Evolutionary conservation across 1,140 invertebrate species (phyloP).

Genomic region (Trachymyrmex septentrionalis): DNA sequence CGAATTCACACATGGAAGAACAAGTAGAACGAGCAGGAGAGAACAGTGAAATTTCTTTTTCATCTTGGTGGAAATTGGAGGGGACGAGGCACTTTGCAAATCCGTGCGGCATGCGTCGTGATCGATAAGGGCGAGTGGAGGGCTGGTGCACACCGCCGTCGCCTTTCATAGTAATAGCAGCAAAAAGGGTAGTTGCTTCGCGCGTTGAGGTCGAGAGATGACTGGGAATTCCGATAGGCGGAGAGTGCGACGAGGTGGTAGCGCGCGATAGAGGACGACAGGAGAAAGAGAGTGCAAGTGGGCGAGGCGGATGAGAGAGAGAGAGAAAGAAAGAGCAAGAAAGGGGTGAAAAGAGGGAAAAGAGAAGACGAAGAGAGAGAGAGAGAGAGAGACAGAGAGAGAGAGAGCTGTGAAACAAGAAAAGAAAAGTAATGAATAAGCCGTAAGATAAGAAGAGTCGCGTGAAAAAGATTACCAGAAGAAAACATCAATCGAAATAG

Average conservation of each 20-base stretch:
- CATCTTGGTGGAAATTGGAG: constrained; percentile 47
- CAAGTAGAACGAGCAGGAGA: background rate
- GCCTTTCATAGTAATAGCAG: constrained; percentile 5
- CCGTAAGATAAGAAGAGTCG: background rate
- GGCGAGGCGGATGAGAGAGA: constrained; percentile 19
- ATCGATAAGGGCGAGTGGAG: constrained; percentile 73
- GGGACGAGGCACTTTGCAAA: constrained; percentile 51
- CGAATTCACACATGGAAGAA: constrained; percentile 24
- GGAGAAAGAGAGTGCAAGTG: constrained; percentile 34
- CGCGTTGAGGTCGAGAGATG: constrained; percentile 26
- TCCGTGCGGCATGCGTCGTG: constrained; percentile 73
- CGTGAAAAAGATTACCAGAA: background rate
- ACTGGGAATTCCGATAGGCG: constrained; percentile 23
- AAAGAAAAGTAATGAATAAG: background rate
- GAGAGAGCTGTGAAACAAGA: background rate
- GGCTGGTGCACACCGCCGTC: constrained; percentile 51
- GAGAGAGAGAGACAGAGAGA: background rate
- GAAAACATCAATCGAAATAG: background rate
- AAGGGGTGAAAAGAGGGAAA: background rate
- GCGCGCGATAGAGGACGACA: constrained; percentile 22
- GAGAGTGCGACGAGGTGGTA: constrained; percentile 22
- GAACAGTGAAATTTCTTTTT: constrained; percentile 44
- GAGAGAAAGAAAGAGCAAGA: background rate
- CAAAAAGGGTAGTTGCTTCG: constrained; percentile 28
- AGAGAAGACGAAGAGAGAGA: background rate